phyloP scores from a whole-genome alignment of 2,888 invertebrate species.

The Lasioglossum leucozonium region DNA sequence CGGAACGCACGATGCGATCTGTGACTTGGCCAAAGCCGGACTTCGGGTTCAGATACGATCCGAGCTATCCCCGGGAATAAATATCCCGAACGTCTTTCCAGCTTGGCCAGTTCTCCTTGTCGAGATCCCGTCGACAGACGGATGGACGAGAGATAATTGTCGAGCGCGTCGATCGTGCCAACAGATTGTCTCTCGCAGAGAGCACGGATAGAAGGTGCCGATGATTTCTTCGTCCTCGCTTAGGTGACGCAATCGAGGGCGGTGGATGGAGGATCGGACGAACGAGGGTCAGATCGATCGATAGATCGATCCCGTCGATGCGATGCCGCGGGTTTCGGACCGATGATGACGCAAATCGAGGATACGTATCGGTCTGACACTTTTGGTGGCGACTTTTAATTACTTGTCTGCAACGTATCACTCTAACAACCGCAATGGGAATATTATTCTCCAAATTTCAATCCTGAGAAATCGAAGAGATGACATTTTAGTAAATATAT shows the following conservation, averaged over 20 bases:
- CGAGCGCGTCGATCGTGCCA: slow-evolving; percentile 76
- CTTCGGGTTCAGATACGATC: slow-evolving; percentile 51
- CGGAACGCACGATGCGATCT: slow-evolving; percentile 51
- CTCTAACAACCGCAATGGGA: neutral
- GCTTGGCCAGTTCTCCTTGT: slow-evolving; percentile 52
- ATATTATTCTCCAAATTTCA: neutral
- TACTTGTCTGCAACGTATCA: slow-evolving; percentile 50
- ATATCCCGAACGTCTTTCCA: slow-evolving; percentile 49
- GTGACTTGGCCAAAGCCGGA: slow-evolving; percentile 25
- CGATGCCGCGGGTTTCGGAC: slow-evolving; percentile 24
- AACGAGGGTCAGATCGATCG: slow-evolving; percentile 66
- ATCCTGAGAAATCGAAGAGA: too few relatives aligned
- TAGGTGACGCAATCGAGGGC: slow-evolving; percentile 67
- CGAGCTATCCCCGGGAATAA: slow-evolving; percentile 56
- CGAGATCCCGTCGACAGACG: slow-evolving; percentile 66
- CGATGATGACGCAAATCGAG: slow-evolving; percentile 51
- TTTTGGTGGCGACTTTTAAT: slow-evolving; percentile 56
- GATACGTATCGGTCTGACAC: slow-evolving; percentile 35
- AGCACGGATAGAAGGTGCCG: slow-evolving; percentile 65
- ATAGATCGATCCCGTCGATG: slow-evolving; percentile 63
- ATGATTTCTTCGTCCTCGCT: slow-evolving; percentile 66
- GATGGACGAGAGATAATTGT: slow-evolving; percentile 70
- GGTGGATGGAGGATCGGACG: slow-evolving; percentile 38
- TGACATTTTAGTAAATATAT: neutral
- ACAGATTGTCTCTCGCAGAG: slow-evolving; percentile 63